Conservation (phyloP, 2,797 vertebrate genomes). For the Taenioides sp. region DNA sequence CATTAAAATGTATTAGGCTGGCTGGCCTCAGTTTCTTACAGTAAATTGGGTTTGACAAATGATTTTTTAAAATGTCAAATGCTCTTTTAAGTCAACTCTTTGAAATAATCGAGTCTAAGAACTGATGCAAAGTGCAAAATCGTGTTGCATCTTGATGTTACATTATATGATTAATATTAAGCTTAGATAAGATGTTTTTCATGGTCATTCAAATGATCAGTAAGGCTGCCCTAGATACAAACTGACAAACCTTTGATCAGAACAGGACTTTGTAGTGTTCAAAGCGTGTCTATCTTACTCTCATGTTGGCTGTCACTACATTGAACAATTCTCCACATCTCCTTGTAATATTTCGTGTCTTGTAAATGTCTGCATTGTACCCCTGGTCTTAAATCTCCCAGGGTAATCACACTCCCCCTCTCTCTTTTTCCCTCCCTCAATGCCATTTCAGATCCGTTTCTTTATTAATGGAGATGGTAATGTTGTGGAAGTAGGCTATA, state of each 20-base stretch:
- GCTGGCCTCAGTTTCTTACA: too few relatives aligned
- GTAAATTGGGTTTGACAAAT: too few relatives aligned
- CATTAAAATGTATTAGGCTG: not conserved
- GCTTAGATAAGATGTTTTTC: not conserved
- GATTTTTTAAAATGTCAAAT: not conserved
- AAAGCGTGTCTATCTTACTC: not conserved
- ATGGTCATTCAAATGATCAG: constrained; percentile 1
- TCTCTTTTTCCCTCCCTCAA: constrained; percentile 41
- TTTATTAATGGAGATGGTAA: constrained; percentile 67
- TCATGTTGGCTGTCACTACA: constrained; percentile 19
- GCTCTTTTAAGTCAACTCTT: not conserved
- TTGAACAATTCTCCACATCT: constrained; percentile 44
- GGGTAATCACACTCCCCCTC: constrained; percentile 47
- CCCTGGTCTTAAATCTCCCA: constrained; percentile 54
- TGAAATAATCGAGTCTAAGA: not conserved
- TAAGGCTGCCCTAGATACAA: constrained; percentile 2
- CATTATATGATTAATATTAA: not conserved
- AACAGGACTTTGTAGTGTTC: not conserved
- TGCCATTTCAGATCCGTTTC: constrained; percentile 55
- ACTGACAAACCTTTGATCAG: constrained; percentile 4
- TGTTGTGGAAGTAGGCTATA: constrained; percentile 47
- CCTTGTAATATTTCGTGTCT: constrained; percentile 28
- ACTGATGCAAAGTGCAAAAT: not conserved
- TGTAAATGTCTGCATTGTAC: constrained; percentile 40
- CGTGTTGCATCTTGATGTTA: not conserved